Conservation (phyloP, 2,113 vertebrate species). For the Pipra filicauda region DNA sequence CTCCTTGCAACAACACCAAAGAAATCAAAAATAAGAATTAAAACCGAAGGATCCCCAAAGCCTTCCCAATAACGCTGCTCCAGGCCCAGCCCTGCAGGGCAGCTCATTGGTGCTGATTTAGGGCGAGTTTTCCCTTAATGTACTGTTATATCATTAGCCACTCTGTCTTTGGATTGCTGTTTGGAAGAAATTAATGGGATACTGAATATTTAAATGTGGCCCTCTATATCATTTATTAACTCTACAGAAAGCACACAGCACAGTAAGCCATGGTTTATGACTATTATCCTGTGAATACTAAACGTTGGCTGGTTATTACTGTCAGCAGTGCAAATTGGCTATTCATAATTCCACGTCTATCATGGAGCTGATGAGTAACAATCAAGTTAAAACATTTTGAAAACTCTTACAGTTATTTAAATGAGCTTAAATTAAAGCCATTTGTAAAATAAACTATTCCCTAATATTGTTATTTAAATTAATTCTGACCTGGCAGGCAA, state of each 20-base stretch:
- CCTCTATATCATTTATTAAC: constrained; percentile 68
- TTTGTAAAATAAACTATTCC: constrained; percentile 64
- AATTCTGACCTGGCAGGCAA: constrained; percentile 65
- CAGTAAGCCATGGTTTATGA: constrained; percentile 64
- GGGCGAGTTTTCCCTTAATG: constrained; percentile 24
- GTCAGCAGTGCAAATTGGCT: constrained; percentile 51
- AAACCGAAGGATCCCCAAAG: background rate
- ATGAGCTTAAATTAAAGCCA: constrained; percentile 64
- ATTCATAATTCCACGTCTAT: constrained; percentile 56
- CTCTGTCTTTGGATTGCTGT: constrained; percentile 39
- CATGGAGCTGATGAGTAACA: constrained; percentile 58
- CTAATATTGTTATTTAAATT: constrained; percentile 67
- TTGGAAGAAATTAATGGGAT: constrained; percentile 69
- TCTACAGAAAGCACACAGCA: constrained; percentile 67
- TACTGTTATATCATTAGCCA: constrained; percentile 49
- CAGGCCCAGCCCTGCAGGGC: background rate
- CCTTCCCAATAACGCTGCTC: background rate
- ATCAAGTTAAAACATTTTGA: constrained; percentile 60
- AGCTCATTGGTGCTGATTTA: constrained; percentile 39
- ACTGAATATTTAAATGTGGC: constrained; percentile 66
- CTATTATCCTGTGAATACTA: constrained; percentile 59
- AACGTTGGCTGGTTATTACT: constrained; percentile 47
- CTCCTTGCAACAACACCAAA: background rate
- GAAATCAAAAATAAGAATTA: background rate
- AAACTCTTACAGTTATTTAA: constrained; percentile 53